These are phyloP conservation scores for Conus ventricosus DNA, from an alignment of 1,140 invertebrate genomes.

Conservation along the genomic window DNA sequence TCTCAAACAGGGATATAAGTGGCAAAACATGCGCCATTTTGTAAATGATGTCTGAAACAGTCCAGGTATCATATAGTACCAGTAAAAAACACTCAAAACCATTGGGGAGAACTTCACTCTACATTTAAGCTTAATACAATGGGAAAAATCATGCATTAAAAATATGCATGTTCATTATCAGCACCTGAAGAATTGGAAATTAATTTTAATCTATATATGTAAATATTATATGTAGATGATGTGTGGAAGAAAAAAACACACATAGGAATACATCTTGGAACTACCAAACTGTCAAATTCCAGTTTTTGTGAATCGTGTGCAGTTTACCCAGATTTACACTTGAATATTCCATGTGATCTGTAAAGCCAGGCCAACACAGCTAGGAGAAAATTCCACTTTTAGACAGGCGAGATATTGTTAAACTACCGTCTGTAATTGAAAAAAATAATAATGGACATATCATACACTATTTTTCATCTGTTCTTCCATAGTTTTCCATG, in stretches of 20 bases:
- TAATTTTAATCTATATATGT: slow-evolving; percentile 7
- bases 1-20: slow-evolving; percentile 16
- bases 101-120: neutral
- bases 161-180: slow-evolving; percentile 25
- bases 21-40: slow-evolving; percentile 29
- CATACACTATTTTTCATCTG: too few relatives aligned
- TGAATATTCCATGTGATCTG: too few relatives aligned
- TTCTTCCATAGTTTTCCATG: too few relatives aligned
- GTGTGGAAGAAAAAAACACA: neutral
- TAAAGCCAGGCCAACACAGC: too few relatives aligned
- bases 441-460: too few relatives aligned
- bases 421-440: too few relatives aligned
- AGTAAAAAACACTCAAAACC: slow-evolving; percentile 11
- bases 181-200: slow-evolving; percentile 35
- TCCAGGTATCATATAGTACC: neutral
- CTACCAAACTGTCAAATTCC: neutral
- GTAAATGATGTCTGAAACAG: slow-evolving; percentile 23
- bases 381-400: too few relatives aligned
- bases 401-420: too few relatives aligned
- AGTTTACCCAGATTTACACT: neutral
- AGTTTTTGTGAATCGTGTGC: neutral
- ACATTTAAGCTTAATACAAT: neutral
- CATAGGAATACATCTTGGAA: neutral
- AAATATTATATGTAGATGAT: neutral
- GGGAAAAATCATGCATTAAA: slow-evolving; percentile 25